Conservation (phyloP, 2,888 invertebrate species). For the Drosophila mimica region DNA sequence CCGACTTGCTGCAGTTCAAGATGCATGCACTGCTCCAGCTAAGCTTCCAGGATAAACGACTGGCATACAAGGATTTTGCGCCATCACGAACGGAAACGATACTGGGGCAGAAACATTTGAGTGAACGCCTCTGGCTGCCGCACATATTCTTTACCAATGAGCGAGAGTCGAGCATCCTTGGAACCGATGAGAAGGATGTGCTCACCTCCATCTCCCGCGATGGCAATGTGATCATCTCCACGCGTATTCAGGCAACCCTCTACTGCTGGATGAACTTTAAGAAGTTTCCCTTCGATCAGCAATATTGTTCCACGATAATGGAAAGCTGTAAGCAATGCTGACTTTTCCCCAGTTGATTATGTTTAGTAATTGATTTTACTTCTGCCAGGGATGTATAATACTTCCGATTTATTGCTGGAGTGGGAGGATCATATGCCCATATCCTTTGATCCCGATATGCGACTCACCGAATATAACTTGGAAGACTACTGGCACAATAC, state of each 20-base stretch:
- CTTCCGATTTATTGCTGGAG: slow-evolving; percentile 74
- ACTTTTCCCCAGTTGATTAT: rapidly evolving
- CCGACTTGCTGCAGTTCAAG: slow-evolving; percentile 81
- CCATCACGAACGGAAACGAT: slow-evolving; percentile 75
- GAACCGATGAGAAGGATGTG: slow-evolving; percentile 82
- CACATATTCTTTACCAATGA: slow-evolving; percentile 83
- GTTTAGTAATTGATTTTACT: rapidly evolving
- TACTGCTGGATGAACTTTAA: slow-evolving; percentile 83
- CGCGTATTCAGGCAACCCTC: slow-evolving; percentile 78
- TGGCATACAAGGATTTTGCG: slow-evolving; percentile 73
- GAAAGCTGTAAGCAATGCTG: slow-evolving; percentile 77
- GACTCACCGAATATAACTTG: slow-evolving; percentile 80
- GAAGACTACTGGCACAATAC: slow-evolving; percentile 76
- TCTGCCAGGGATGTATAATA: slow-evolving; percentile 82
- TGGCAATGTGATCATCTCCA: slow-evolving; percentile 80
- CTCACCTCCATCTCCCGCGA: slow-evolving; percentile 80
- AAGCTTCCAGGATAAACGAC: slow-evolving; percentile 74
- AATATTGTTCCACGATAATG: slow-evolving; percentile 75
- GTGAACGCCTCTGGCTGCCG: slow-evolving; percentile 81
- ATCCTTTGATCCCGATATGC: slow-evolving; percentile 82
- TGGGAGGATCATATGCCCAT: slow-evolving; percentile 79
- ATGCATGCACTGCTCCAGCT: slow-evolving; percentile 77
- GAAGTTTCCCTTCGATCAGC: slow-evolving; percentile 82
- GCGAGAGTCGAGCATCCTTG: slow-evolving; percentile 80
- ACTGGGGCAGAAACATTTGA: slow-evolving; percentile 81